Percentiles rank a stretch among this genome's conserved stretches.
phyloP scores from a whole-genome alignment of 2,113 vertebrate genomes.

The Lamprologus sp. region DNA sequence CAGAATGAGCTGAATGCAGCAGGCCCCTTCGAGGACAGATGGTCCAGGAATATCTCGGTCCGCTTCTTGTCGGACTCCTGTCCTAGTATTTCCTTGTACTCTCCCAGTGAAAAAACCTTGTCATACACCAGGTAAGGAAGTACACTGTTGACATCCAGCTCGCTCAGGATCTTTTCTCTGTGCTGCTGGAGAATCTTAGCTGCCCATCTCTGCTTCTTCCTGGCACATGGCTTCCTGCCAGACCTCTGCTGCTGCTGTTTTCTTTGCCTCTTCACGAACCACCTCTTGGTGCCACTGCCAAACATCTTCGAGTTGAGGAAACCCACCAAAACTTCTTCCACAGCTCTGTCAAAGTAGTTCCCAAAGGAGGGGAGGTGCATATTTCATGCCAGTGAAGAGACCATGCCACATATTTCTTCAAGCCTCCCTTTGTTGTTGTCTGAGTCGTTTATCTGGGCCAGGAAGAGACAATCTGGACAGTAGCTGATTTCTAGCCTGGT shows the following conservation, averaged over 20 bases:
- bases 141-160: constrained; percentile 77
- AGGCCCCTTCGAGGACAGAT: constrained; percentile 79
- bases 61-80: constrained; percentile 66
- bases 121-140: constrained; percentile 81
- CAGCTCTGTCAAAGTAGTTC: constrained; percentile 36
- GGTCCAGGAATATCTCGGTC: constrained; percentile 78
- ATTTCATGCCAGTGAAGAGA: constrained; percentile 35
- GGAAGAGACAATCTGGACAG: constrained; percentile 77
- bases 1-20: constrained; percentile 80
- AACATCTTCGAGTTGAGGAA: constrained; percentile 72
- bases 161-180: constrained; percentile 73
- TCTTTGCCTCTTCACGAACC: constrained; percentile 76
- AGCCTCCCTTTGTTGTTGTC: constrained; percentile 58
- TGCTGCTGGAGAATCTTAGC: constrained; percentile 72
- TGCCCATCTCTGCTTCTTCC: constrained; percentile 71
- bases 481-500: constrained; percentile 67
- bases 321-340: constrained; percentile 35
- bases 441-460: constrained; percentile 65
- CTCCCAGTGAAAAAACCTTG: constrained; percentile 81
- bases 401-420: constrained; percentile 50
- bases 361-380: constrained; percentile 63
- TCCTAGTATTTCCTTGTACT: constrained; percentile 81
- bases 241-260: constrained; percentile 31
- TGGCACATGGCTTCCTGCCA: constrained; percentile 63
- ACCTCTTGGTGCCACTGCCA: constrained; percentile 69